Percentiles rank a stretch among this genome's conserved stretches.
These are phyloP conservation scores for Taenaris catops DNA, from an alignment of 2,888 invertebrate genomes.

Conservation along the genomic window DNA sequence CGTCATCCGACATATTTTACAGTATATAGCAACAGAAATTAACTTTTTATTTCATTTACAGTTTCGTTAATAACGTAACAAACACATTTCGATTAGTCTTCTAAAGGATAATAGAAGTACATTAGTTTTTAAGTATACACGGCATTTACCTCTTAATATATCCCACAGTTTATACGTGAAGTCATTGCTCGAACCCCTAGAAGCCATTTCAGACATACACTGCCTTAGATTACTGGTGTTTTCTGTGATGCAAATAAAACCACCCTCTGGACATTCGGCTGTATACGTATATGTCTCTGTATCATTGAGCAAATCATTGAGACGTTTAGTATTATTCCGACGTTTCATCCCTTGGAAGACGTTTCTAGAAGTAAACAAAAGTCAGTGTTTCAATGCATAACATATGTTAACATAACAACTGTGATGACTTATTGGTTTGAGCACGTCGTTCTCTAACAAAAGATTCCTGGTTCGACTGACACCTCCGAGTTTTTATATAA, in stretches of 20 bases:
- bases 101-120: too few species aligned
- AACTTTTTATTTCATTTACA: too few species aligned
- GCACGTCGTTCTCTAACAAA: not conserved
- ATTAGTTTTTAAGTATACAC: too few species aligned
- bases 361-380: too few species aligned
- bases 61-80: too few species aligned
- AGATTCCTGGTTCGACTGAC: too few species aligned
- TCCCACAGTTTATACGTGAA: constrained; percentile 74
- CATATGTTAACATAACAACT: too few species aligned
- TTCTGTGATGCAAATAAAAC: constrained; percentile 60
- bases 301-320: constrained; percentile 53
- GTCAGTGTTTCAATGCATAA: too few species aligned
- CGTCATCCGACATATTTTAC: too few species aligned
- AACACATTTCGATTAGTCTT: too few species aligned
- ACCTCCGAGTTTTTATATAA: too few species aligned
- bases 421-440: not conserved
- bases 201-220: constrained; percentile 46
- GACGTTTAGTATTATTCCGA: constrained; percentile 44
- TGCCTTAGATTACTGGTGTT: constrained; percentile 53
- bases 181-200: constrained; percentile 62
- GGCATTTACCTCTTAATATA: constrained; percentile 61
- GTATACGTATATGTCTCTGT: constrained; percentile 69
- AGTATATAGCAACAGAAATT: too few species aligned
- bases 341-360: constrained; percentile 42
- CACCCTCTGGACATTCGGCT: constrained; percentile 59